Evolutionary conservation across 1,140 invertebrate species (phyloP).

Genomic region (Tetraneura akinire): DNA sequence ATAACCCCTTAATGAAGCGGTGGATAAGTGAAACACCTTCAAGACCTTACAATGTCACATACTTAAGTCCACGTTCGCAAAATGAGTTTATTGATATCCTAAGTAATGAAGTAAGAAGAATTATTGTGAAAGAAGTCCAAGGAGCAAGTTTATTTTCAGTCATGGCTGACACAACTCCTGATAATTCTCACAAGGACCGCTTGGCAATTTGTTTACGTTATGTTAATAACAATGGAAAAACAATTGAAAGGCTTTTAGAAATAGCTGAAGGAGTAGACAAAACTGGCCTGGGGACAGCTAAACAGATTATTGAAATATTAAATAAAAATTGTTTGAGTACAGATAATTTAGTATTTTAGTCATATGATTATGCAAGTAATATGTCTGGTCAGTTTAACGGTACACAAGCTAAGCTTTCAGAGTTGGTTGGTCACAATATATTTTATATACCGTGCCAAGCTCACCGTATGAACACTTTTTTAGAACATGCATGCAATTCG

Average conservation of each 20-base stretch:
- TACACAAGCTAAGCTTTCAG: not conserved
- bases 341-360: too few relatives aligned
- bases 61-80: conserved; percentile 25
- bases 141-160: conserved; percentile 4
- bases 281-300: too few relatives aligned
- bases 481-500: too few relatives aligned
- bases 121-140: conserved; percentile 15
- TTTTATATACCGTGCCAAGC: conserved; percentile 28
- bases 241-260: not conserved
- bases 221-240: not conserved
- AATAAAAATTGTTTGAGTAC: too few relatives aligned
- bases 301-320: too few relatives aligned
- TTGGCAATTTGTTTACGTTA: conserved; percentile 1
- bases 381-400: too few relatives aligned
- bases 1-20: conserved; percentile 19
- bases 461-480: conserved; percentile 28
- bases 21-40: conserved; percentile 5
- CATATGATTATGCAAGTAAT: too few relatives aligned
- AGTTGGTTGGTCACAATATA: conserved; percentile 19
- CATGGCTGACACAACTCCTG: too few relatives aligned
- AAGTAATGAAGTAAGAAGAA: not conserved
- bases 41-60: conserved; percentile 12
- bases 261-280: not conserved
- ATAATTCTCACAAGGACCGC: conserved; percentile 8
- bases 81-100: conserved; percentile 39